A percentile compares a stretch with the other conserved stretches of the same genome.
phyloP scores from a whole-genome alignment of 2,797 vertebrate species.

The Hydrolagus colliei region DNA sequence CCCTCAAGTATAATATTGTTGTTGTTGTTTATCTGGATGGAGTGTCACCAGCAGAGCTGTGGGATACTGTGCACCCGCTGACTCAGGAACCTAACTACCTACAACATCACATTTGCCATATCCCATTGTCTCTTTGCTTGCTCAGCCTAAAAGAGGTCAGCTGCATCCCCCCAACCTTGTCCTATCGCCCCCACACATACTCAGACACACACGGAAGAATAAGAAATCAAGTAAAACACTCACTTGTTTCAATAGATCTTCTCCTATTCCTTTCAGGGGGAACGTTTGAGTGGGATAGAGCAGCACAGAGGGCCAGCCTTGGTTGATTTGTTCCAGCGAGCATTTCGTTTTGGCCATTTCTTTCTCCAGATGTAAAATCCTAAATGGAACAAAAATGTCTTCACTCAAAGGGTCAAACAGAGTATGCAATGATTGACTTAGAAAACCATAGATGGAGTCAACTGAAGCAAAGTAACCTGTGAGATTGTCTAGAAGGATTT shows the following conservation, averaged over 20 bases:
- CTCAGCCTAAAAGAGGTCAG: no score
- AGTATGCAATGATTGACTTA: no score
- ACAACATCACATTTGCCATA: no score
- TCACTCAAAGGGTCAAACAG: background rate
- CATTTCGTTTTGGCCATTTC: constrained; percentile 54
- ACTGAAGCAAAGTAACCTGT: no score
- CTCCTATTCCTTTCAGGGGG: constrained; percentile 12
- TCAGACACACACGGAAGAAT: background rate
- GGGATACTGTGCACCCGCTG: no score
- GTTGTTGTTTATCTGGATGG: background rate
- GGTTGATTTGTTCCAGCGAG: constrained; percentile 42
- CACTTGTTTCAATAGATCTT: background rate
- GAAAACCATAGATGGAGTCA: no score
- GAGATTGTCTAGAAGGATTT: no score
- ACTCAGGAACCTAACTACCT: no score
- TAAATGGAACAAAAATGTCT: constrained; percentile 34
- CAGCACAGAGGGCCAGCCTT: background rate
- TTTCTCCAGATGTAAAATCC: constrained; percentile 56
- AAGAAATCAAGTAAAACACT: background rate
- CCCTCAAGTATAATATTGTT: background rate
- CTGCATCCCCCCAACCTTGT: no score
- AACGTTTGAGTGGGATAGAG: background rate
- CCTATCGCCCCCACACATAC: no score
- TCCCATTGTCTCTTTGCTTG: no score
- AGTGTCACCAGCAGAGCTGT: no score